Evolutionary conservation across 53 echinoderm and acorn worm genomes (phyloP).

Genomic region (Paracentrotus lividus): DNA sequence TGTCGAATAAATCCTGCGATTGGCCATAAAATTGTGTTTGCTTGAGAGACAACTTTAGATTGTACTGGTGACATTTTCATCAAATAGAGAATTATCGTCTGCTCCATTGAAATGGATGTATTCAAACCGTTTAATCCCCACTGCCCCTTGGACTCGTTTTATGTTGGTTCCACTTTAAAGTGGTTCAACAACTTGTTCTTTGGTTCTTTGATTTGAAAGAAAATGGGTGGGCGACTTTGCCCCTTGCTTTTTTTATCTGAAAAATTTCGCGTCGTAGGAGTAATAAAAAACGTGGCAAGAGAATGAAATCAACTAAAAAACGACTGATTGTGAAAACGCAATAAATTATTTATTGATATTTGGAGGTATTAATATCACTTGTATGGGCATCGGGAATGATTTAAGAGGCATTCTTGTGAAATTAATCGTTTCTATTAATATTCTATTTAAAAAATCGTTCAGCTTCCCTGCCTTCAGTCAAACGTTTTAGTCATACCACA

Average conservation of each 20-base stretch:
- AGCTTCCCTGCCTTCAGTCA: not conserved
- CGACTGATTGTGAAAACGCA: not conserved
- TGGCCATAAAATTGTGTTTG: conserved; percentile 54
- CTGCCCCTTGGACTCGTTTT: not conserved
- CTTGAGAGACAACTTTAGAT: conserved; percentile 52
- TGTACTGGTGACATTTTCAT: conserved; percentile 42
- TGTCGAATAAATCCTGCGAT: conserved; percentile 58
- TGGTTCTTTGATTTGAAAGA: not conserved
- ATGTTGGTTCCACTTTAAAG: not conserved
- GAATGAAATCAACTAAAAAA: not conserved
- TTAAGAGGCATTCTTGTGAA: not conserved
- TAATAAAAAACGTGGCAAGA: not conserved
- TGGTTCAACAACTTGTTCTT: not conserved
- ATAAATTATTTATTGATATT: conserved; percentile 43
- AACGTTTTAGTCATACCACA: not conserved
- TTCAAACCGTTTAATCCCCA: conserved; percentile 44
- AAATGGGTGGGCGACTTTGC: conserved; percentile 10
- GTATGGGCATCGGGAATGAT: not conserved
- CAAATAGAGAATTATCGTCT: conserved; percentile 49
- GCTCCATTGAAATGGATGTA: conserved; percentile 16
- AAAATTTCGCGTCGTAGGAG: not conserved
- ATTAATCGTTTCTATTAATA: not conserved
- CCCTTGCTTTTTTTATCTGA: not conserved
- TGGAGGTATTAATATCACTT: not conserved
- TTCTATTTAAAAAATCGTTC: not conserved